Percentiles rank a stretch among this genome's conserved stretches.
Conservation (phyloP, 2,113 vertebrate species). For the Caranx ignobilis region DNA sequence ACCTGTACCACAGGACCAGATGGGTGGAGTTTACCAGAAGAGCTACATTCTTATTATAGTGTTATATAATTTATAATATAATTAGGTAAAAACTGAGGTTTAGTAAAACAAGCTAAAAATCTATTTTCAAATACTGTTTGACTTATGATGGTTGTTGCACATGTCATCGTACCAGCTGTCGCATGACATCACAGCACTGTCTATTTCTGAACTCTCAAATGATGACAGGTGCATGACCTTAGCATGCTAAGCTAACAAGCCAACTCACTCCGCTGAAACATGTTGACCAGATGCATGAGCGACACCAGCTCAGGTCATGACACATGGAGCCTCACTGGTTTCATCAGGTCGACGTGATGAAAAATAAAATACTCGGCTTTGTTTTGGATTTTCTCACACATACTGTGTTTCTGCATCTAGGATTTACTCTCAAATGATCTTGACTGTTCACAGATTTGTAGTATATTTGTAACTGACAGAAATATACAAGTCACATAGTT, state of each 20-base stretch:
- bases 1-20: neutral
- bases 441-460: no score
- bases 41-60: no score
- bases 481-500: neutral
- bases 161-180: neutral
- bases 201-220: neutral
- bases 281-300: constrained; percentile 61
- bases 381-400: neutral
- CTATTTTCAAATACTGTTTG: constrained; percentile 2
- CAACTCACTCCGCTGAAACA: constrained; percentile 43
- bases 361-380: neutral
- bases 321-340: neutral
- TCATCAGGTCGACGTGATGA: neutral
- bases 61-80: no score
- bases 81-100: neutral
- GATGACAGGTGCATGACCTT: constrained; percentile 52
- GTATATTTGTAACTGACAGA: no score
- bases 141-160: neutral
- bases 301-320: constrained; percentile 31
- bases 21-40: neutral
- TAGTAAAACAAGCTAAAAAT: neutral
- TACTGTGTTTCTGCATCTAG: neutral
- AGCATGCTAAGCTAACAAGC: constrained; percentile 69
- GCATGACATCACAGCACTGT: constrained; percentile 46
- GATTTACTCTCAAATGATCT: neutral